These are phyloP conservation scores for Drosophila sp. DNA, from an alignment of 1,140 invertebrate species.

Conservation along the genomic window DNA sequence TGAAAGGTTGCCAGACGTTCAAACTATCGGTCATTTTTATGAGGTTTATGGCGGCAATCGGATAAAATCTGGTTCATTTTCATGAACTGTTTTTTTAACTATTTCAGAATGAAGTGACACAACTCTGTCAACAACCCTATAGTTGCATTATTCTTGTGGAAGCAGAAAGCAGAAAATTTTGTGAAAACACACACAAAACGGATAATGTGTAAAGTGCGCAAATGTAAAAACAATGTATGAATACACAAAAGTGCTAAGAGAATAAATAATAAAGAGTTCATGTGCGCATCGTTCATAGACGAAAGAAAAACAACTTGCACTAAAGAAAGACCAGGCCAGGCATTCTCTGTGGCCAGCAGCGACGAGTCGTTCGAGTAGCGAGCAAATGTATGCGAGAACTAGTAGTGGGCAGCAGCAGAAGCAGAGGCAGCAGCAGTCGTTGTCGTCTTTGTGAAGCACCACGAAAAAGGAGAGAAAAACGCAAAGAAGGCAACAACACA, in stretches of 20 bases:
- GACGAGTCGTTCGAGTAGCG: slow-evolving; percentile 47
- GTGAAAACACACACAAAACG: slow-evolving; percentile 27
- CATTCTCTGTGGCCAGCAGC: slow-evolving; percentile 50
- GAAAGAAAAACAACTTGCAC: slow-evolving; percentile 34
- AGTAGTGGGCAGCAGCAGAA: slow-evolving; percentile 23
- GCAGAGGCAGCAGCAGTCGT: slow-evolving; percentile 9
- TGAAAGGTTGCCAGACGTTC: too few relatives aligned
- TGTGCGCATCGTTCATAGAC: slow-evolving; percentile 9
- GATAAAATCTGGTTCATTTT: too few relatives aligned
- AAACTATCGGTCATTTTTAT: too few relatives aligned
- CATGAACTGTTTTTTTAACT: too few relatives aligned
- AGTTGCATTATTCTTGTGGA: slow-evolving; percentile 52
- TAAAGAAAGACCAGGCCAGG: slow-evolving; percentile 18
- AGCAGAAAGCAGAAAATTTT: slow-evolving; percentile 44
- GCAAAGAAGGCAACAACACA: slow-evolving; percentile 28
- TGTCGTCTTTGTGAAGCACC: slow-evolving; percentile 50
- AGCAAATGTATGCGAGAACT: slow-evolving; percentile 53
- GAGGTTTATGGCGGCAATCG: too few relatives aligned
- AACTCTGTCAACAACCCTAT: slow-evolving; percentile 52
- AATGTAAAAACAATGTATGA: slow-evolving; percentile 21
- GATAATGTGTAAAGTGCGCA: slow-evolving; percentile 32
- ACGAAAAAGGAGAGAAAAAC: slow-evolving; percentile 30
- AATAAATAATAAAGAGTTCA: slow-evolving; percentile 14
- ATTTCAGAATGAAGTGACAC: not conserved
- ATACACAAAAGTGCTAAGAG: slow-evolving; percentile 6